Evolutionary conservation across 2,888 invertebrate genomes (phyloP), one percentile per base, ranked within the genome.

Genomic region (Xestia xanthographa): DNA sequence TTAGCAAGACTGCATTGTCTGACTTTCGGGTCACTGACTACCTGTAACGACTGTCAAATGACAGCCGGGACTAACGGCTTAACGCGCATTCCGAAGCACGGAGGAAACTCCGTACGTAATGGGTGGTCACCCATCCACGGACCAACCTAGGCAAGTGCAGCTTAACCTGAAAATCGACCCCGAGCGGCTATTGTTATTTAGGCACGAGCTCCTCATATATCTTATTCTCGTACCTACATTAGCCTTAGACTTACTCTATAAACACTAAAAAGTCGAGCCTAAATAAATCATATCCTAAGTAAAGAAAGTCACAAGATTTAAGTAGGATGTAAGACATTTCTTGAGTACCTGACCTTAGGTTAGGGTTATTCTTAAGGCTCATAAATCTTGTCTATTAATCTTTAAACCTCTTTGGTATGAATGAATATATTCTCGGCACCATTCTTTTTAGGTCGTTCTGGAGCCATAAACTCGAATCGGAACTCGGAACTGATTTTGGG

Each of bases 381-480:
- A 63, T 78, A 83, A 85, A 85, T 77, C 62, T 38, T 43, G 38
- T 3, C 65, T 63, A 71, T 79, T 85, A 38, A 80, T 73, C 69
- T 63, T 43, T 29, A 62, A 50, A 62, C 43, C 66, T 69, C n/a
- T 60, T 45, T 17, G n/a, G 17, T n/a, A 48, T 70, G 48, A 70
- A 71, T 77, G 38, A 65, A n/a, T 66, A 70, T 48, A 22, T 72
- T 72, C 38, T 26, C 34, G 34, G 34, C 34, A 34, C 34, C 34
- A 34, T 34, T 34, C 1, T 1, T 34, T 34, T 34, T 34, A 34
- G 34, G 34, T 34, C 34, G 34, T 34, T 34, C 34, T 34, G 34
- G 34, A 34, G 3, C 34, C 34, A 34, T 34, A 34, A 34, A 34
- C 34, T 34, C 34, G 34, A 34, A 34, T 34, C 34, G 34, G 34